Evolutionary conservation across 2,797 vertebrate species (phyloP).

Genomic region (Eulemur albifrons): DNA sequence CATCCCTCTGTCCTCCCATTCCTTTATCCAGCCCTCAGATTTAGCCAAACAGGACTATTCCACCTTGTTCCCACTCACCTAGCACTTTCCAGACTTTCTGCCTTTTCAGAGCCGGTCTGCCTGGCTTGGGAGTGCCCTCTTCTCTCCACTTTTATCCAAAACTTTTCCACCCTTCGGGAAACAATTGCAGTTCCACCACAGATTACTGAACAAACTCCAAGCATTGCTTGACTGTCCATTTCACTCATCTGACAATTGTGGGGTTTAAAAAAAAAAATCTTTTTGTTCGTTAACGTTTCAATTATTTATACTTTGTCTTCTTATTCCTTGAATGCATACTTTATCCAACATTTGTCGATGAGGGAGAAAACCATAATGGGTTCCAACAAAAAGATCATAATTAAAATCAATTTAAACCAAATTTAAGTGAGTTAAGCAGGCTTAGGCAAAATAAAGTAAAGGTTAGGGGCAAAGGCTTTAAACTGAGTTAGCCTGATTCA

Average conservation of each 20-base stretch:
- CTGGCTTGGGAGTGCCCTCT: neutral
- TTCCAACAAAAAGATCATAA: neutral
- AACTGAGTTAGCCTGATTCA: neutral
- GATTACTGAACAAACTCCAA: slow-evolving; percentile 16
- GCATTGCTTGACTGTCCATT: neutral
- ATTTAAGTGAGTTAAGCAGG: neutral
- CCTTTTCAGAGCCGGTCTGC: neutral
- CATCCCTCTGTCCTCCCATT: neutral
- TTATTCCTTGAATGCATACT: neutral
- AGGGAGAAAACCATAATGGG: neutral
- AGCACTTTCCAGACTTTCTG: neutral
- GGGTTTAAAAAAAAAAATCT: neutral
- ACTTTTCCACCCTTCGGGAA: neutral
- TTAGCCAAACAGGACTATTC: neutral
- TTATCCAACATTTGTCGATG: neutral
- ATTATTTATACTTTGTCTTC: neutral
- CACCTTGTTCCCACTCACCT: neutral
- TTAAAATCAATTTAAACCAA: slow-evolving; percentile 3
- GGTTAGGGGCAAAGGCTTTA: neutral
- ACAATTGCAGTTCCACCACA: neutral
- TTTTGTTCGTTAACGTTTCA: neutral
- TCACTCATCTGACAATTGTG: neutral
- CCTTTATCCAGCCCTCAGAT: neutral
- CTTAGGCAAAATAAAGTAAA: slow-evolving; percentile 23
- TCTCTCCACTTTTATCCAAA: neutral